These are phyloP conservation scores for Hemithea aestivaria DNA, from an alignment of 2,888 invertebrate species.

Conservation along the genomic window DNA sequence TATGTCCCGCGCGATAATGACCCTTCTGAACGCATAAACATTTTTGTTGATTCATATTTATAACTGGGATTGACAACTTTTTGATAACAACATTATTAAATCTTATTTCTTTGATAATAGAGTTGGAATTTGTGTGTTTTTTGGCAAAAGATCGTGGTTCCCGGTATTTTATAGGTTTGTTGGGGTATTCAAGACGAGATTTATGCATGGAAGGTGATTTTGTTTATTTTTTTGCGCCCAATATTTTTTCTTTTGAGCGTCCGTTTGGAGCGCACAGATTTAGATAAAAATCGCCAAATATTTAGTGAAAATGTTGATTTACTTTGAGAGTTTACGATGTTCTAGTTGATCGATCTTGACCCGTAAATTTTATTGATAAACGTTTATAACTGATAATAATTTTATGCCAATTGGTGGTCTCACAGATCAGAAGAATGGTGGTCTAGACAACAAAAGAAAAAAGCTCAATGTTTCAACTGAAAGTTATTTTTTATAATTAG, in stretches of 20 bases:
- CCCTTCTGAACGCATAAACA: conserved; percentile 25
- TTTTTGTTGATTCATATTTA: conserved; percentile 38
- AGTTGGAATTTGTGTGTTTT: conserved; percentile 1
- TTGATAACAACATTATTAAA: conserved; percentile 2
- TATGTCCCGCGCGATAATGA: conserved; percentile 22
- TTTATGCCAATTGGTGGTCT: too few relatives aligned
- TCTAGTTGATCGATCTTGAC: too few relatives aligned
- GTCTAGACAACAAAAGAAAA: too few relatives aligned
- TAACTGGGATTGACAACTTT: conserved; percentile 31
- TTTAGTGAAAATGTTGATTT: too few relatives aligned
- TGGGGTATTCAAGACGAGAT: conserved; percentile 37
- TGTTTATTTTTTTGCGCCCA: conserved; percentile 24
- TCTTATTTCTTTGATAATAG: conserved; percentile 9
- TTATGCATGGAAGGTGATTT: conserved; percentile 35
- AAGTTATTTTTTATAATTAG: too few relatives aligned
- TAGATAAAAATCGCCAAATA: conserved; percentile 5
- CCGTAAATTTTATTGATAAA: too few relatives aligned
- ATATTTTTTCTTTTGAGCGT: conserved; percentile 21
- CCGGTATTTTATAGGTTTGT: conserved; percentile 38
- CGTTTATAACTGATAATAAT: too few relatives aligned
- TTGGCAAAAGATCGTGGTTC: conserved; percentile 13
- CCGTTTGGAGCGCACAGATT: conserved; percentile 14
- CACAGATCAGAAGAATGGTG: too few relatives aligned
- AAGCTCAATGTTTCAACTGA: too few relatives aligned
- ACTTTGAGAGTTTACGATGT: too few relatives aligned